Base-by-base conservation (phyloP, 1,140 invertebrate species). In the Neodiprion pinetum region DNA sequence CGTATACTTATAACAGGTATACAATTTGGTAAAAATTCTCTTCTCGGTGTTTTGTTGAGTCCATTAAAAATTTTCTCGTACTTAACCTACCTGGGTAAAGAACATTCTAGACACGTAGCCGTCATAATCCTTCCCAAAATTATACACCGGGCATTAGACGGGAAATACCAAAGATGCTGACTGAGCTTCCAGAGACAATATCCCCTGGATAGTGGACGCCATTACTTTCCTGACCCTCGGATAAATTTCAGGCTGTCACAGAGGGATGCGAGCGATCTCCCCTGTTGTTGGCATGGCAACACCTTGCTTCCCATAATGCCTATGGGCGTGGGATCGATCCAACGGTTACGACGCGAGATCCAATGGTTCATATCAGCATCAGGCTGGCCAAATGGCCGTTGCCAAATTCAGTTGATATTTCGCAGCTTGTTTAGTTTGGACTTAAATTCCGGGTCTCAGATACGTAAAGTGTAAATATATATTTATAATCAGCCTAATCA, bases 221-320 rank as follows among this genome's bases (percentile, higher is more conserved):
- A 61, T 61, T 61, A 61, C 11, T 61, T 61, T 17, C n/a, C 53
- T 61, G 53, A 61, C 53, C 53, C 53, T 17, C n/a, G 53, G 11
- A 61, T 61, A 4, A 61, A 61, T 17, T 61, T 61, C 53, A 5
- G 5, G n/a, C 53, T 61, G 11, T 17, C 53, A 61, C 53, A 12
- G 53, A 61, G 53, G 53, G 53, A 17, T 61, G 53, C 11, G 53
- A 61, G 7, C 67, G 11, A 69, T 69, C 48, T 61, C 21, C 50
- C 48, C 75, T 77, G 74, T 77, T 66, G 81, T 82, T 82, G 48
- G 80, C 74, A 82, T 82, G 79, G 80, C 69, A 77, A 82, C 80
- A 48, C 7, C 11, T 48, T 74, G 69, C 70, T 74, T 75, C 5
- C 79, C 81, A 80, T 79, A 68, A 71, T 76, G 72, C 68, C 48